phyloP scores from a whole-genome alignment of 2,113 vertebrate species.

The Orycteropus afer region DNA sequence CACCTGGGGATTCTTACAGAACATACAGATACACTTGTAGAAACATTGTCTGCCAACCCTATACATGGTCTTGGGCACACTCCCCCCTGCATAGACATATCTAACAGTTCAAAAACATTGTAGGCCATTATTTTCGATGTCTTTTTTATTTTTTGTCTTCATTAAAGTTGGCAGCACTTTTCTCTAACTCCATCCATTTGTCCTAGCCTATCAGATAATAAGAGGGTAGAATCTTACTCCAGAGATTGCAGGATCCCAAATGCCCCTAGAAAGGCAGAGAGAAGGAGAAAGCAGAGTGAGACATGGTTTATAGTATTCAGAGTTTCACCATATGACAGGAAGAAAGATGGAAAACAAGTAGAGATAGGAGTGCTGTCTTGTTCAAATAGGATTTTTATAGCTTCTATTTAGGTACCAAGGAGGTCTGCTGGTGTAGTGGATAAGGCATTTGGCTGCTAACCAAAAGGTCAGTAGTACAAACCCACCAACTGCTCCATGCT shows the following conservation, averaged over 20 bases:
- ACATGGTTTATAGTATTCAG: background rate
- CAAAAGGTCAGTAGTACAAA: no score
- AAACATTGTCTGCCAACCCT: no score
- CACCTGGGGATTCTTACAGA: no score
- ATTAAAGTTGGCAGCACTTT: background rate
- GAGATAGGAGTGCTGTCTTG: background rate
- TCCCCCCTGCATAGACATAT: no score
- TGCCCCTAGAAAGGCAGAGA: background rate
- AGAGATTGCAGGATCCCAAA: background rate
- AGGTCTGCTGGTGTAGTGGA: no score
- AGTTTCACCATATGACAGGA: background rate
- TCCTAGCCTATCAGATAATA: background rate
- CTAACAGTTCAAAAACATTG: background rate
- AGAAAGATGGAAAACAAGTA: background rate
- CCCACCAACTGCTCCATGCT: no score
- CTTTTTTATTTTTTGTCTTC: background rate
- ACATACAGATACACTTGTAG: no score
- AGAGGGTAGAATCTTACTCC: background rate
- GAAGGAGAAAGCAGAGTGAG: background rate
- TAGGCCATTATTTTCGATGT: background rate
- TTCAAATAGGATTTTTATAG: background rate
- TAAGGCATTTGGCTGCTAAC: no score
- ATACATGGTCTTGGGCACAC: no score
- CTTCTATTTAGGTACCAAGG: rapidly evolving
- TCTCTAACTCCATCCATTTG: background rate